A percentile compares a stretch with the other conserved stretches of the same genome.
phyloP scores from a whole-genome alignment of 2,888 invertebrate species.

The Hermaeophaga mercurialis region DNA sequence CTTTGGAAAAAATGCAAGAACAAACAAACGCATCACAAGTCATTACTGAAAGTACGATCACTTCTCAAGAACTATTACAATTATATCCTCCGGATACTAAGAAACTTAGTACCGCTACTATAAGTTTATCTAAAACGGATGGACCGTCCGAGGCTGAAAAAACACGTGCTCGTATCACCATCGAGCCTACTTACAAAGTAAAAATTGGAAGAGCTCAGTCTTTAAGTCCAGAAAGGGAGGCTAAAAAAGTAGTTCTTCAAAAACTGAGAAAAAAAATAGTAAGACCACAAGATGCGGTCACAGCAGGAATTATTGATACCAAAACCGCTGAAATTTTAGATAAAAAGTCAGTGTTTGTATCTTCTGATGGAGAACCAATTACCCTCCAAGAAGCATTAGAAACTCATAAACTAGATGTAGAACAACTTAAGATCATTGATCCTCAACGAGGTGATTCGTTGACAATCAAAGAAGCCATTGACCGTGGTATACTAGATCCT shows the following conservation, averaged over 20 bases:
- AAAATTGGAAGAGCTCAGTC: conserved; percentile 67
- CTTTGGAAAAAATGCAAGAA: conserved; percentile 61
- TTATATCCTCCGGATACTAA: conserved; percentile 40
- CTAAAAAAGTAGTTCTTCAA: conserved; percentile 73
- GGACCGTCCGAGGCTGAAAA: conserved; percentile 63
- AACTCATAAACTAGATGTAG: conserved; percentile 71
- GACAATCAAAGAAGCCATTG: conserved; percentile 82
- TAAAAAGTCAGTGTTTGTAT: conserved; percentile 62
- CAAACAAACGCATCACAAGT: conserved; percentile 51
- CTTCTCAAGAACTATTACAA: conserved; percentile 28
- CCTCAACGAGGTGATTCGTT: conserved; percentile 80
- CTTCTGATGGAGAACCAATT: conserved; percentile 64
- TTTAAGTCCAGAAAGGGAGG: conserved; percentile 65
- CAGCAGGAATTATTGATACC: conserved; percentile 78
- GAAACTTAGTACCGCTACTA: conserved; percentile 49
- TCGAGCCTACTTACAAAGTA: conserved; percentile 71
- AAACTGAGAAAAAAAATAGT: conserved; percentile 79
- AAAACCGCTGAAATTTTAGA: conserved; percentile 75
- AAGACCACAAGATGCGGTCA: conserved; percentile 76
- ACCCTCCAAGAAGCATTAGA: conserved; percentile 79
- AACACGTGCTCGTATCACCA: conserved; percentile 62
- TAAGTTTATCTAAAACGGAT: conserved; percentile 52
- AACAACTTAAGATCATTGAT: conserved; percentile 80
- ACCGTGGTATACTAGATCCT: conserved; percentile 79
- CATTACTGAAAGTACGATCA: conserved; percentile 49